Conservation (phyloP, 2,888 invertebrate genomes). For the Eupithecia inturbata region DNA sequence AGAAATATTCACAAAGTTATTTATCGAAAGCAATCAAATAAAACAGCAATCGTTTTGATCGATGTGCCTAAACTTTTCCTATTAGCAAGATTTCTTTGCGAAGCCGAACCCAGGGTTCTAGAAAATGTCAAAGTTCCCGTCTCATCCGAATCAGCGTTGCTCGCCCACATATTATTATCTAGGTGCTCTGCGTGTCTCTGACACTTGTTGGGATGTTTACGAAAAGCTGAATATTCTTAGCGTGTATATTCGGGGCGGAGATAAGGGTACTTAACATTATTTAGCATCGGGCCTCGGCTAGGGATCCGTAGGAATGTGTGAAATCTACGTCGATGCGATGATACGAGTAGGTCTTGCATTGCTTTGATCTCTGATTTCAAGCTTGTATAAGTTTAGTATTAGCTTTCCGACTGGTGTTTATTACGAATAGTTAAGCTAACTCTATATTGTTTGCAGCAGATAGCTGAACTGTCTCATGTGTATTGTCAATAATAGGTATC, state of each 20-base stretch:
- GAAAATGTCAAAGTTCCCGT: not conserved
- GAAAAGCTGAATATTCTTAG: not conserved
- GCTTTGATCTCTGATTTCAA: not conserved
- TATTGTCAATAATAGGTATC: too few species aligned
- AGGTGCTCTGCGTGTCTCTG: not conserved
- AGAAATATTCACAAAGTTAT: constrained; percentile 2
- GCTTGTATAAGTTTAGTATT: not conserved
- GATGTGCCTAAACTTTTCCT: constrained; percentile 1
- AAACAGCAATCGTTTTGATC: not conserved
- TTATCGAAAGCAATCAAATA: constrained; percentile 5
- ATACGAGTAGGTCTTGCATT: not conserved
- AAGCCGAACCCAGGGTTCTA: not conserved
- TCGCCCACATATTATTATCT: not conserved
- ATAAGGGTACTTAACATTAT: constrained; percentile 10
- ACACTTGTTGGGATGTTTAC: not conserved
- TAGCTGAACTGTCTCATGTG: not conserved
- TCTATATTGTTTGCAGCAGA: not conserved
- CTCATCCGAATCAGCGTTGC: not conserved
- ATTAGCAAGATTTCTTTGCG: constrained; percentile 7
- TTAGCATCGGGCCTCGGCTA: not conserved
- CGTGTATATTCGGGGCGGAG: not conserved
- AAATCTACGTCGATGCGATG: not conserved
- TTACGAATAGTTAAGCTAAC: too few species aligned
- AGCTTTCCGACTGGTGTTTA: not conserved
- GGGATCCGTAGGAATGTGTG: not conserved